Base-by-base conservation (phyloP, 2,797 vertebrate species). In the Amphiprion clarkii region DNA sequence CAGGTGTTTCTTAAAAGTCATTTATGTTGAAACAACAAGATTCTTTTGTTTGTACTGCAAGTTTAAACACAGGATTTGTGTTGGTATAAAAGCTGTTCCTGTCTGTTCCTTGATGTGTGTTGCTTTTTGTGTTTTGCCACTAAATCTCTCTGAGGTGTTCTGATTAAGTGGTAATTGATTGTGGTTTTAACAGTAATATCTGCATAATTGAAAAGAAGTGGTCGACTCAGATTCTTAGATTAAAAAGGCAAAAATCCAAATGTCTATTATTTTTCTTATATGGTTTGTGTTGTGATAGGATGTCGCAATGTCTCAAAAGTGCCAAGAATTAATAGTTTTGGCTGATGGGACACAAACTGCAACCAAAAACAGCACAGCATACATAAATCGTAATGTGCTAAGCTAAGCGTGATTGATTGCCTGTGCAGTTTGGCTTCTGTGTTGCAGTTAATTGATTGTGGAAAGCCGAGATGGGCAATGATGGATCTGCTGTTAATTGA, bases 401-500 rank as follows among this genome's bases (percentile, higher is more conserved):
- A 75, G 70, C 72, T 76, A 23, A 58, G 73, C 2, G 13, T 87
- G 81, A 89, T 88, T 87, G 61, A 89, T 91, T 72, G 68, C 59
- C 16, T 10, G n/a, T 76, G 55, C 79, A 80, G 79, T 76, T 80
- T 86, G 83, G 66, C 71, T 78, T 76, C 73, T 78, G 76, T 79
- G 62, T 76, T 66, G 59, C 54, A 71, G 54, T 79, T 90, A 89
- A 89, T 85, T 90, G 64, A 82, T 84, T 79, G 56, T 83, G 81
- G 89, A 85, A 90, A 89, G 75, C 88, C 62, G 62, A 83, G 60
- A 53, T 36, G 0, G 73, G 44, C 80, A 74, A 72, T 85, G 87
- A 92, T 88, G 81, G 81, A 87, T 88, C 78, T 76, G 67, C 67
- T 82, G 64, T 88, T 88, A 90, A 90, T 87, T 85, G 75, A 89